Evolutionary conservation across 2,888 invertebrate genomes (phyloP), one percentile per base, ranked within the genome.

Genomic region (Sicus ferrugineus): DNA sequence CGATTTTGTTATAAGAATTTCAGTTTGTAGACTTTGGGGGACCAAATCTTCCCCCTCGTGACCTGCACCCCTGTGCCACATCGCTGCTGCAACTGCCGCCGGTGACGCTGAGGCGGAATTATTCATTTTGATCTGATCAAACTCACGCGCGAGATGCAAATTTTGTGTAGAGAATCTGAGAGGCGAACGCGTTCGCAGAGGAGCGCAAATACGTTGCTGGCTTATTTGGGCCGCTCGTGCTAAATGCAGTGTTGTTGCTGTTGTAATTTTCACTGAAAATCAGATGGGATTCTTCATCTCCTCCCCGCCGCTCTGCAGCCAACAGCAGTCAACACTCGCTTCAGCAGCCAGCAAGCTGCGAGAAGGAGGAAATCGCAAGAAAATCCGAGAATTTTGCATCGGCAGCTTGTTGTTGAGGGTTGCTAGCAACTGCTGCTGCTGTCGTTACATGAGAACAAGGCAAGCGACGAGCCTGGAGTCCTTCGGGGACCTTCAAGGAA

Each of bases 121-220:
- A 65, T 65, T 65, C 64, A 65, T 52, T 52, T 31, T 46, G 64
- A 30, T 65, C 30, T 54, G 52, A 65, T 65, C 54, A 65, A 52
- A 65, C 52, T 65, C 52, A 23, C 52, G 63, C n/a, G 31, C 48
- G 28, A 50, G 50, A 28, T 61, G 42, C 61, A 61, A 61, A 61
- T 61, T 61, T 42, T 61, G 38, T 61, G 42, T 42, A n/a, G 61
- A 19, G n/a, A n/a, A n/a, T n/a, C n/a, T n/a, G n/a, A n/a, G 19
- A 48, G 48, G 48, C 48, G 6, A 48, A 48, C 6, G 48, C 19
- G 48, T 48, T 48, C 48, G 48, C 48, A 46, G n/a, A n/a, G n/a
- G n/a, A n/a, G n/a, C n/a, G n/a, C n/a, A n/a, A n/a, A n/a, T 26
- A 3, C 56, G 26, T 56, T 26, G 3, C 30, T 56, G 28, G 26